Evolutionary conservation across 2,797 vertebrate genomes (phyloP).

Genomic region (Pseudotriccus pelzelni): DNA sequence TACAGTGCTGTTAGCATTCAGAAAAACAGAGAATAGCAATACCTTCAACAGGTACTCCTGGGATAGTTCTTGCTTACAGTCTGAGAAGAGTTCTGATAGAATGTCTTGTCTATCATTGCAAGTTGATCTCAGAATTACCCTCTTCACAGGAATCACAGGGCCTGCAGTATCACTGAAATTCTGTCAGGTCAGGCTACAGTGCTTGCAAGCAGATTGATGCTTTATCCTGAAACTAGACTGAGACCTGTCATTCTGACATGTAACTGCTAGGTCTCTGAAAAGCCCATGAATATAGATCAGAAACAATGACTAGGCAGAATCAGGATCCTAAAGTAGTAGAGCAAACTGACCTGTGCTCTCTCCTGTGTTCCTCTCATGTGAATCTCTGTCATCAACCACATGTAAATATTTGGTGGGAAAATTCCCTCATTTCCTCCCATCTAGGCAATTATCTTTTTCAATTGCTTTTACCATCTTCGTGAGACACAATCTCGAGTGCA

Average conservation of each 20-base stretch:
- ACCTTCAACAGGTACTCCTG: background rate
- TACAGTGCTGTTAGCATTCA: background rate
- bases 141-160: background rate
- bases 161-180: background rate
- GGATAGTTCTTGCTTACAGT: background rate
- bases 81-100: background rate
- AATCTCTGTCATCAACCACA: background rate
- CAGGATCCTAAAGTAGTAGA: background rate
- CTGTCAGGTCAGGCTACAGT: background rate
- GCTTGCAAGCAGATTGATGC: background rate
- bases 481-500: background rate
- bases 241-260: slow-evolving; percentile 3
- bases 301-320: background rate
- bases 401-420: background rate
- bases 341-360: background rate
- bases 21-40: background rate
- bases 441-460: background rate
- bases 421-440: background rate
- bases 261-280: background rate
- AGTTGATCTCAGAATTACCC: slow-evolving; percentile 1
- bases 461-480: background rate
- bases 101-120: background rate
- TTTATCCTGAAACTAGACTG: slow-evolving; percentile 36
- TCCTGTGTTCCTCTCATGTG: background rate
- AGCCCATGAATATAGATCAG: slow-evolving; percentile 26